Percentiles rank a stretch among this genome's conserved stretches.
Conservation (phyloP, 2,888 invertebrate genomes). For the Cryptocheilus praepositus region DNA sequence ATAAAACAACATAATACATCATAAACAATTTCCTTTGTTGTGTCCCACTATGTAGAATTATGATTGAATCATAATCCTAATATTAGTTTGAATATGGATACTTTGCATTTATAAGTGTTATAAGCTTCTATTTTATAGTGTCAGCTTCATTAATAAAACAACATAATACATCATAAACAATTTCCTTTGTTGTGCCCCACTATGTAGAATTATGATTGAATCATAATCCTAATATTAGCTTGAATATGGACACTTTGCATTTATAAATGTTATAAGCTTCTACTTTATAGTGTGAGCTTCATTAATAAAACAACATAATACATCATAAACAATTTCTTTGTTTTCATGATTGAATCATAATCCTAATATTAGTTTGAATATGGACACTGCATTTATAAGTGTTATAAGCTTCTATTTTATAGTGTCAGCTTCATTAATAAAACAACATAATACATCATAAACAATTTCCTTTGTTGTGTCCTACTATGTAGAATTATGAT, state of each 20-base stretch:
- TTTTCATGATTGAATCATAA: neutral
- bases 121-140: neutral
- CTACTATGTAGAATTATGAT: no score
- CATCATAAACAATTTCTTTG: neutral
- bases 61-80: no score
- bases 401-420: neutral
- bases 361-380: no score
- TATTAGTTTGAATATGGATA: no score
- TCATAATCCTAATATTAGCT: no score
- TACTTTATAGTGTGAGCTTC: neutral
- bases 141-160: neutral
- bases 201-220: no score
- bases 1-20: neutral
- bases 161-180: neutral
- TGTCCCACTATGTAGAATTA: no score
- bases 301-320: neutral
- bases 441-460: neutral
- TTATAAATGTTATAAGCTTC: neutral
- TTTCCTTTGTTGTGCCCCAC: no score
- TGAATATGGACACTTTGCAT: neutral
- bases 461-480: no score
- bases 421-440: neutral
- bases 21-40: neutral
- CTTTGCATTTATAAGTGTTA: neutral
- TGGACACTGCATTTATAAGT: neutral